Evolutionary conservation across 2,888 invertebrate genomes (phyloP).

Genomic region (Xestia rhomboidea): DNA sequence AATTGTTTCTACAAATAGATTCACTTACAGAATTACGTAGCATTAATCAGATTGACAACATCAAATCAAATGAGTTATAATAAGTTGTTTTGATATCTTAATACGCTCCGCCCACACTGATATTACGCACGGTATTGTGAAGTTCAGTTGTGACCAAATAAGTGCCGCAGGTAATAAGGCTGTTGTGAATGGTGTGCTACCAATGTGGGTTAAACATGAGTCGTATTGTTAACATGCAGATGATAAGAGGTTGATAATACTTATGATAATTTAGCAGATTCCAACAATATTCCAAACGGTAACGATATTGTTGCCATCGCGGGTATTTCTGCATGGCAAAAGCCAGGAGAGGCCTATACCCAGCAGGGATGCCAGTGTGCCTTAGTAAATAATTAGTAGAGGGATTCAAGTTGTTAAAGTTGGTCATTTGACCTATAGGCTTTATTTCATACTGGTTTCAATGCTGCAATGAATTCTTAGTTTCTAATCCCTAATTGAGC

Average conservation of each 20-base stretch:
- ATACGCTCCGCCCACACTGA: slow-evolving; percentile 40
- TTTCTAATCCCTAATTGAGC: slow-evolving; percentile 35
- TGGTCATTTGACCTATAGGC: neutral
- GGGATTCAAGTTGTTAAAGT: neutral
- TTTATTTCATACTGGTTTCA: neutral
- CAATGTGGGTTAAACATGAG: neutral
- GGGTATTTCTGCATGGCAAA: neutral
- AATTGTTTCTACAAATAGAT: neutral
- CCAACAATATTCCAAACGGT: neutral
- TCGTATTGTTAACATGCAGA: neutral
- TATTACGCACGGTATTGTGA: slow-evolving; percentile 46
- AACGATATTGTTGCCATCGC: neutral
- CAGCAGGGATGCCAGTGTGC: neutral
- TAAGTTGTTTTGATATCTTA: slow-evolving; percentile 32
- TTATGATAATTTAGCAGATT: neutral
- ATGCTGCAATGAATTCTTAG: slow-evolving; percentile 18
- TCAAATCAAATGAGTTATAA: slow-evolving; percentile 26
- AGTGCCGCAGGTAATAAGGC: slow-evolving; percentile 18
- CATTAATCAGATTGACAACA: slow-evolving; percentile 32
- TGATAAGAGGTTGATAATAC: neutral
- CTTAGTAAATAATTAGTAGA: neutral
- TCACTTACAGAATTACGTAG: neutral
- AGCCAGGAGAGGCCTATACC: neutral
- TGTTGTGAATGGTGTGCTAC: neutral
- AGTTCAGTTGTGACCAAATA: slow-evolving; percentile 32